Evolutionary conservation across 2,797 vertebrate genomes (phyloP).

Genomic region (Myiotriccus ornatus): DNA sequence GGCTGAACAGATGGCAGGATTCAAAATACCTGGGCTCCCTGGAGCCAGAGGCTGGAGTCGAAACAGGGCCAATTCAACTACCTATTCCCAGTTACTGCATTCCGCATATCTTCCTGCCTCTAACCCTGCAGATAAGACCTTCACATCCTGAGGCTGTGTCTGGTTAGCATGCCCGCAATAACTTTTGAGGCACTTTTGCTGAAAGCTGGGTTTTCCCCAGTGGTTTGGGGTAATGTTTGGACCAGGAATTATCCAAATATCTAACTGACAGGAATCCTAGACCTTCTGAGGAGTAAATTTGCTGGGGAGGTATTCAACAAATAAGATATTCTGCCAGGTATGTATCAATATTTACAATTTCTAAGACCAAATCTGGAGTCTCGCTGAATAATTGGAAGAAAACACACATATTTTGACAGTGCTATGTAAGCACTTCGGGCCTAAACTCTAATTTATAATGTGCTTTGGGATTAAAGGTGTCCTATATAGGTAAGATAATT

Average conservation of each 20-base stretch:
- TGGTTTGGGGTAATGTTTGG: neutral
- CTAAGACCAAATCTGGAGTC: neutral
- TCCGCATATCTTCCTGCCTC: neutral
- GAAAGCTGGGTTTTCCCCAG: neutral
- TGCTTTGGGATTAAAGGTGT: constrained; percentile 42
- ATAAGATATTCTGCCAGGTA: neutral
- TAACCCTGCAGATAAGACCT: neutral
- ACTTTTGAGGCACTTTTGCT: neutral
- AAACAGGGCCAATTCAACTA: neutral
- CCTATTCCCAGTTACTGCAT: neutral
- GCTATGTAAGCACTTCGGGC: neutral
- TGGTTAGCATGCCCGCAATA: neutral
- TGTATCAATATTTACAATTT: constrained; percentile 10
- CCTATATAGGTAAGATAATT: constrained; percentile 9
- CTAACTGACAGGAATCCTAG: neutral
- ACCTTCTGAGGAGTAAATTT: neutral
- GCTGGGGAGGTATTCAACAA: neutral
- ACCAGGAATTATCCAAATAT: neutral
- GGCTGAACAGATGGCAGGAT: neutral
- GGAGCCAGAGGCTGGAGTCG: neutral
- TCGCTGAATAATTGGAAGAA: neutral
- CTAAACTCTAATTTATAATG: neutral
- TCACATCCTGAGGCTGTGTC: neutral
- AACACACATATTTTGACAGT: neutral
- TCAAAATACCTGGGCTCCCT: neutral